phyloP scores from a whole-genome alignment of 1,140 invertebrate genomes.

The Zeugodacus cucurbitae region DNA sequence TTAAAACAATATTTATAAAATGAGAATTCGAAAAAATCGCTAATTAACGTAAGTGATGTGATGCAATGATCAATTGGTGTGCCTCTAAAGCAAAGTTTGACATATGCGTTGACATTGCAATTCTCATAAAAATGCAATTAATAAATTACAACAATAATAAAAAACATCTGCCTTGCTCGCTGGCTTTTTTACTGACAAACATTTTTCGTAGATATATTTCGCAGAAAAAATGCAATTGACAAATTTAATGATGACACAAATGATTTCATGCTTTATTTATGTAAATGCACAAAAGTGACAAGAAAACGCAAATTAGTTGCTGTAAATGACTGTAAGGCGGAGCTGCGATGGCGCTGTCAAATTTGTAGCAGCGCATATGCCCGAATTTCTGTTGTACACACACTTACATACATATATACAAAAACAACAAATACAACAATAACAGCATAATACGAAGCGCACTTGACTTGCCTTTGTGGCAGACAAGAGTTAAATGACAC shows the following conservation, averaged over 20 bases:
- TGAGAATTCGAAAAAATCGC: background rate
- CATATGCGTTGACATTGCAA: background rate
- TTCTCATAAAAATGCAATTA: conserved; percentile 39
- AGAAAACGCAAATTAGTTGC: background rate
- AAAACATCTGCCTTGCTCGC: background rate
- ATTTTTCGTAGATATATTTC: background rate
- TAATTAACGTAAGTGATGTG: background rate
- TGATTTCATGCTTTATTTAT: conserved; percentile 46
- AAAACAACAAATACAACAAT: too few species aligned
- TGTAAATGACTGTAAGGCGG: background rate
- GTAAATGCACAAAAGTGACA: conserved; percentile 40
- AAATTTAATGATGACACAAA: conserved; percentile 44
- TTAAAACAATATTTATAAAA: conserved; percentile 13
- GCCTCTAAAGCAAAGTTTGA: background rate
- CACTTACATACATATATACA: background rate
- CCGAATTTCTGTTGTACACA: background rate
- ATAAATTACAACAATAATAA: background rate
- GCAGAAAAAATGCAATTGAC: background rate
- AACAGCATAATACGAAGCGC: background rate
- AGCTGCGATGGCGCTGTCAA: background rate
- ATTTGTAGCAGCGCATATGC: conserved; percentile 24
- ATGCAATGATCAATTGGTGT: background rate
- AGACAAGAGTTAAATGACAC: background rate
- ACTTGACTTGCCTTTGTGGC: background rate
- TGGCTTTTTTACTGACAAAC: background rate